Conservation (phyloP, 2,113 vertebrate species). For the Uropsilus gracilis region DNA sequence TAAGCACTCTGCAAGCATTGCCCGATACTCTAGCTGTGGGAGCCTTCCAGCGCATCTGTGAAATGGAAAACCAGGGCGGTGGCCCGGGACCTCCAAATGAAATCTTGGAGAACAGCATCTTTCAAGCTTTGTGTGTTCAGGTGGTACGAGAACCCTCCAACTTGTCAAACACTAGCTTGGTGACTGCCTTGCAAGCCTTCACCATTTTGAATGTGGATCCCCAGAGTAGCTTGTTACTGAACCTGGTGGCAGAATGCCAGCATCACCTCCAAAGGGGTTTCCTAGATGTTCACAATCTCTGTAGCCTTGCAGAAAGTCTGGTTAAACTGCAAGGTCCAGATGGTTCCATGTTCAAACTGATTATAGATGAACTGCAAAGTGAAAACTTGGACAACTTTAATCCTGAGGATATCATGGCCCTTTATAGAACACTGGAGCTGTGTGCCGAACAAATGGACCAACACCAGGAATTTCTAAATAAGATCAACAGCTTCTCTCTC, state of each 20-base stretch:
- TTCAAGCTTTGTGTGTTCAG: conserved; percentile 89
- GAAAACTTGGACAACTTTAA: conserved; percentile 84
- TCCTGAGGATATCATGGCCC: conserved; percentile 82
- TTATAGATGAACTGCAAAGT: conserved; percentile 85
- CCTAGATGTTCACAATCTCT: conserved; percentile 86
- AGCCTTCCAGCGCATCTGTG: conserved; percentile 89
- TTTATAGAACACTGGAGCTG: conserved; percentile 88
- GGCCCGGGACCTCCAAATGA: conserved; percentile 77
- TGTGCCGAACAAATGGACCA: conserved; percentile 71
- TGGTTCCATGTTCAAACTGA: conserved; percentile 78
- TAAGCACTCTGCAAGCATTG: conserved; percentile 82
- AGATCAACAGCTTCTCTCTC: conserved; percentile 86
- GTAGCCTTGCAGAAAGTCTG: conserved; percentile 88
- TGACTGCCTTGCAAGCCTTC: conserved; percentile 89
- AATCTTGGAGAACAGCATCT: conserved; percentile 84
- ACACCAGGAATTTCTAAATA: conserved; percentile 87
- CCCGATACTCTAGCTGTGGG: conserved; percentile 87
- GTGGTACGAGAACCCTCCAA: conserved; percentile 86
- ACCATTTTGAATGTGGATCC: conserved; percentile 87
- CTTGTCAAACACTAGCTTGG: conserved; percentile 86
- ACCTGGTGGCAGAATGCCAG: conserved; percentile 88
- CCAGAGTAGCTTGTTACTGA: conserved; percentile 85
- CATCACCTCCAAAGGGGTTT: conserved; percentile 83
- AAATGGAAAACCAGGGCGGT: conserved; percentile 84
- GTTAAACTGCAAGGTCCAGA: conserved; percentile 84